Evolutionary conservation across 1,140 invertebrate species (phyloP), one percentile per base, ranked within the genome.

Genomic region (Spodoptera frugiperda): DNA sequence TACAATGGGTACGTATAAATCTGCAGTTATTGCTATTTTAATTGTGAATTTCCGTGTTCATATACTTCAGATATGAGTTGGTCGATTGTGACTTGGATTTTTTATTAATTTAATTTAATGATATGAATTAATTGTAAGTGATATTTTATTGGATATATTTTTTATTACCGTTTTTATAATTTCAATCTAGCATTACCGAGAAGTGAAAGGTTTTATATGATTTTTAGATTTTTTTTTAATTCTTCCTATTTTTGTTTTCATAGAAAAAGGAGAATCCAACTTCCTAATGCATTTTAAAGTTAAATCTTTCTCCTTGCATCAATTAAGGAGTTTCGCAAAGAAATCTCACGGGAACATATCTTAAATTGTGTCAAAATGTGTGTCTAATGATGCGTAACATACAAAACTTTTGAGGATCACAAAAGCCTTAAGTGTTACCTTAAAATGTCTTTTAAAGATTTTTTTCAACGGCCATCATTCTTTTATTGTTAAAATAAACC

Each of bases 401-500:
- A 77, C 74, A 78, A 81, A 86, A 77, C 80, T 78, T 82, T 84
- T 77, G 30, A 81, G 78, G 19, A 30, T 78, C 81, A 92, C 90
- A 91, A 91, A 73, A 82, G 81, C 81, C 80, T 65, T 75, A 71
- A 85, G 79, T 71, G 77, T 74, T 83, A 83, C 74, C 81, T 77
- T 77, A 39, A 75, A 77, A 87, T 80, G 84, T 83, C 83, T 86
- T 70, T 83, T 83, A 84, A 77, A 77, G 67, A 83, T 87, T 89
- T 89, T n/a, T 87, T 87, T 84, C 55, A 48, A 65, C 68, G 78
- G 78, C 84, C 83, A 89, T 90, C 87, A 83, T 86, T 87, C 88
- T 87, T 90, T 91, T 88, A 92, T 94, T 93, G 92, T 93, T 93
- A 87, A 92, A 39, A 91, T 93, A 93, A 89, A 91, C 91, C 87